phyloP scores from a whole-genome alignment of 2,888 invertebrate genomes.

The Plagiodera versicolora region DNA sequence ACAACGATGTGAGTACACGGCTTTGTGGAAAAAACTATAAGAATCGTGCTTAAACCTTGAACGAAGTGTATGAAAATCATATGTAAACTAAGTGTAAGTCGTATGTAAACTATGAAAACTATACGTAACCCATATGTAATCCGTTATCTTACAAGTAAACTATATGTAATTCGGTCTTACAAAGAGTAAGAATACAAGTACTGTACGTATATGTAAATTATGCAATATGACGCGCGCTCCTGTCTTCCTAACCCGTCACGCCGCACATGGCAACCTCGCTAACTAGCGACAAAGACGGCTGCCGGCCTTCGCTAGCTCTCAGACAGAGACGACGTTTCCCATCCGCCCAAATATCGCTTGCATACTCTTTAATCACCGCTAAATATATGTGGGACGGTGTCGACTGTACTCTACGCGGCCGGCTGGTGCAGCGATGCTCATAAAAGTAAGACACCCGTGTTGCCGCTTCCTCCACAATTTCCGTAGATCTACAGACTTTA shows the following conservation, averaged over 20 bases:
- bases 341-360: constrained; percentile 37
- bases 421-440: background rate
- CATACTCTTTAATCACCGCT: background rate
- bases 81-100: no score
- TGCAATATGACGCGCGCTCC: constrained; percentile 8
- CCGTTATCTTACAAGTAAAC: no score
- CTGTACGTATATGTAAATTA: no score
- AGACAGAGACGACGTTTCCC: constrained; percentile 34
- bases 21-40: no score
- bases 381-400: background rate
- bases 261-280: constrained; percentile 45
- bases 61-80: no score
- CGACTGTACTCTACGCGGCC: background rate
- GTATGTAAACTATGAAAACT: no score
- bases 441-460: background rate
- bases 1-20: no score
- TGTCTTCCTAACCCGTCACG: constrained; percentile 9
- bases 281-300: constrained; percentile 40
- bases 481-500: background rate
- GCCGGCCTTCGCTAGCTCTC: constrained; percentile 18
- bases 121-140: no score
- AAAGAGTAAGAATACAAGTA: no score
- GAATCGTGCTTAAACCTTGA: no score
- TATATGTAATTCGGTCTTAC: no score
- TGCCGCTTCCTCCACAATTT: background rate